Percentiles rank a stretch among this genome's conserved stretches.
Conservation (phyloP, 2,113 vertebrate genomes). For the Gambusia affinis region DNA sequence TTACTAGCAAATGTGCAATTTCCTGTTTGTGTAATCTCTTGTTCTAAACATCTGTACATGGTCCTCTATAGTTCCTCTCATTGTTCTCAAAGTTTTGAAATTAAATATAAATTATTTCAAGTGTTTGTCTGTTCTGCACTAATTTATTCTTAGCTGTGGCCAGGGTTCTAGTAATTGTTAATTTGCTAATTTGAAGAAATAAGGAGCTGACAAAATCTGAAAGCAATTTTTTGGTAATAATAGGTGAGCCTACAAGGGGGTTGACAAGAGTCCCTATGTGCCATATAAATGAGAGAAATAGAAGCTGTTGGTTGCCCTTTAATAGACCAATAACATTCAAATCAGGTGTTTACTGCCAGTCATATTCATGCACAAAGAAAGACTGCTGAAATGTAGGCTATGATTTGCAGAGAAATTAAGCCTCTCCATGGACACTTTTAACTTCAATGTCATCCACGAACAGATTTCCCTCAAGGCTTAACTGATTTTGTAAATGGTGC, state of each 20-base stretch:
- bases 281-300: not conserved
- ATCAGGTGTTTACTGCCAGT: conserved; percentile 34
- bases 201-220: not conserved
- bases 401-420: conserved; percentile 53
- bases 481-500: conserved; percentile 72
- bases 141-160: not conserved
- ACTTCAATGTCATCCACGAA: conserved; percentile 78
- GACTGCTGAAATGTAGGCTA: conserved; percentile 37
- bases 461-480: conserved; percentile 68
- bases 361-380: conserved; percentile 32
- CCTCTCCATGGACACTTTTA: conserved; percentile 62
- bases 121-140: not conserved
- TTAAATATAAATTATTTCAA: not conserved
- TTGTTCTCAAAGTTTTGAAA: not conserved
- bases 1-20: no score
- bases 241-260: not conserved
- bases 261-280: not conserved
- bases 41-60: not conserved
- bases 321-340: conserved; percentile 8
- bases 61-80: not conserved
- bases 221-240: not conserved
- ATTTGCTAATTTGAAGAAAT: not conserved
- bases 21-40: not conserved
- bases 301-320: conserved; percentile 4
- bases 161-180: no score